Base-by-base conservation (phyloP, 2,113 vertebrate genomes). In the Pachypanchax playfairii region DNA sequence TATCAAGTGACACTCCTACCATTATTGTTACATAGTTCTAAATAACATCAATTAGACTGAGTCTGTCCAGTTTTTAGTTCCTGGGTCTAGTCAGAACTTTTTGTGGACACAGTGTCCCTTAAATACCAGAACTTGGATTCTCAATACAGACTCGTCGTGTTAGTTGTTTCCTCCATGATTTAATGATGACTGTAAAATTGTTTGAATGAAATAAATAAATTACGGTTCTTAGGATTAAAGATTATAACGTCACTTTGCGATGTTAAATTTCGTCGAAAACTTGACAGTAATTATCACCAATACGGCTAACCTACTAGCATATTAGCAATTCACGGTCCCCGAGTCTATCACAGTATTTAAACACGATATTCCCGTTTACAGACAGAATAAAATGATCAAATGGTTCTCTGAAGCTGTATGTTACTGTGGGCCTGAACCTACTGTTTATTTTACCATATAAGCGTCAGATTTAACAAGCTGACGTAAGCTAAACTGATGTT, bases 401-500 rank as follows among this genome's bases (percentile, higher is more conserved):
- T 0, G 6, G 18, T 5, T 1, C 2, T 1, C 15, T 21, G 24
- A 1, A 0, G 6, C 13, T 11, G 4, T 7, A 4, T 5, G 18
- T 26, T 14, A 49, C n/a, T 3, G 1, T 13, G 3, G 3, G 22
- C 1, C 14, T 6, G 2, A 12, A 13, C 10, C 2, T 17, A 28
- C 15, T 0, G 0, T 47, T 25, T 1, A 11, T 6, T 5, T 2
- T 17, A 8, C 33, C 33, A n/a, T 25, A 36, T 6, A 20, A 24
- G 4, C 10, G 14, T 44, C 48, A 58, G n/a, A 44, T 42, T 22
- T 17, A 6, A 4, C 2, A 25, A 71, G 42, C 66, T 39, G 68
- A 41, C 22, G 31, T 18, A 53, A 62, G 77, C 73, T 80, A 83
- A 17, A 75, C 71, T 84, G 78, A 43, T 7, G 62, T 60, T 80